Evolutionary conservation across 2,888 invertebrate species (phyloP).

Genomic region (Ctena decussata): DNA sequence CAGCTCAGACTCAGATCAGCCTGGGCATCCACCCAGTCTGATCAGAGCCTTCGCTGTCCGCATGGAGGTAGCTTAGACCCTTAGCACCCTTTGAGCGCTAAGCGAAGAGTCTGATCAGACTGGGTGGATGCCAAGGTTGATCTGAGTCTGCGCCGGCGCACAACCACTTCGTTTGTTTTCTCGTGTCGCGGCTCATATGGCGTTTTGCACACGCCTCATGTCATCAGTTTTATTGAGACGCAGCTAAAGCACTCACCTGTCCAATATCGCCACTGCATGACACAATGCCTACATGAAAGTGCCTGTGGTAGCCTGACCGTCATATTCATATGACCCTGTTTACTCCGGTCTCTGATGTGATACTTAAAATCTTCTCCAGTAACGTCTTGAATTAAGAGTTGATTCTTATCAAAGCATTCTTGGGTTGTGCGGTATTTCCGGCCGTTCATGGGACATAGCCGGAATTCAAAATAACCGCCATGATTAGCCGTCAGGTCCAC

Average conservation of each 20-base stretch:
- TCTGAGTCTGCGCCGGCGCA: no score
- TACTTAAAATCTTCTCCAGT: not conserved
- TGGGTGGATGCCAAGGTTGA: no score
- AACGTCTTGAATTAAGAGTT: constrained; percentile 12
- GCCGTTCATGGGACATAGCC: constrained; percentile 77
- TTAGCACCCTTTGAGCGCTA: no score
- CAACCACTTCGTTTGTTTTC: no score
- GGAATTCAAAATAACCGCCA: constrained; percentile 83
- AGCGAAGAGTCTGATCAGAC: no score
- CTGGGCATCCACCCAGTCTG: no score
- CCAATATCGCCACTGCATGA: constrained; percentile 77
- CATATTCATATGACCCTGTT: constrained; percentile 46
- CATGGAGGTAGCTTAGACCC: no score
- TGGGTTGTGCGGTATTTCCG: constrained; percentile 46
- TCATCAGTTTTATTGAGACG: no score
- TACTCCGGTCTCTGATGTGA: not conserved
- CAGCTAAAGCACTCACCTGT: constrained; percentile 73
- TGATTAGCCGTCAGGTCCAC: constrained; percentile 83
- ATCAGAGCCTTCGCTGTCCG: no score
- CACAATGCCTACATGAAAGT: constrained; percentile 73
- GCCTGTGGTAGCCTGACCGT: constrained; percentile 64
- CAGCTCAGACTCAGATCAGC: no score
- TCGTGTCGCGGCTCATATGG: no score
- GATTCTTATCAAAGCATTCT: constrained; percentile 64
- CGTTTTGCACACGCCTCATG: no score